Conservation (phyloP, 2,113 vertebrate genomes). For the Gymnobelideus leadbeateri region DNA sequence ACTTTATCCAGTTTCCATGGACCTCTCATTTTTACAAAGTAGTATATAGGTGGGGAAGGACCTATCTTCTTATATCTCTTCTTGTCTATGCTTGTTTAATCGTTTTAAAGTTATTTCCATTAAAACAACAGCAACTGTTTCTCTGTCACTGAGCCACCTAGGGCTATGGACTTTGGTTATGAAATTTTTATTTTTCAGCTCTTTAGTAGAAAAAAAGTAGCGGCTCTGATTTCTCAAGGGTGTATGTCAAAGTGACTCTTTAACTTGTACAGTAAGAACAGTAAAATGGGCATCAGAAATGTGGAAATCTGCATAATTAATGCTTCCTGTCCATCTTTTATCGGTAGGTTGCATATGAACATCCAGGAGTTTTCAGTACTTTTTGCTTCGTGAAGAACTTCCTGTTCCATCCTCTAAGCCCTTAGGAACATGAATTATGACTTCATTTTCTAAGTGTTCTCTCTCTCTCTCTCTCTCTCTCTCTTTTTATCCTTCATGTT, state of each 20-base stretch:
- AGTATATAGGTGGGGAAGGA: not conserved
- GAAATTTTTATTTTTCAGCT: not conserved
- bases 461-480: not conserved
- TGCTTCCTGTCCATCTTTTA: not conserved
- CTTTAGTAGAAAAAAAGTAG: not conserved
- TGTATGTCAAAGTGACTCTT: not conserved
- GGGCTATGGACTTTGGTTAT: not conserved
- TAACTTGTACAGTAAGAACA: not conserved
- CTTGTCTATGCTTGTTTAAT: not conserved
- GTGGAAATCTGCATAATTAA: not conserved
- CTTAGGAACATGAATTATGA: not conserved
- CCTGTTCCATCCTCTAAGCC: slow-evolving; percentile 66
- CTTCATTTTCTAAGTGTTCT: slow-evolving; percentile 4
- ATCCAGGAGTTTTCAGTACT: not conserved
- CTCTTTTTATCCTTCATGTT: not conserved
- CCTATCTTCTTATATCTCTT: too few species aligned
- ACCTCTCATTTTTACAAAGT: not conserved
- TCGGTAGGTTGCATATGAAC: not conserved
- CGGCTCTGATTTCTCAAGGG: not conserved
- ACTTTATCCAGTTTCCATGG: too few species aligned
- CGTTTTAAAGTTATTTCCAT: not conserved
- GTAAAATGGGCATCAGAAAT: not conserved
- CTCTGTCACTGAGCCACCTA: not conserved
- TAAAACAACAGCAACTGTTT: not conserved
- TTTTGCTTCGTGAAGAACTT: slow-evolving; percentile 48